Base-by-base conservation (phyloP, 2,113 vertebrate species). In the Cranoglanis bouderius region DNA sequence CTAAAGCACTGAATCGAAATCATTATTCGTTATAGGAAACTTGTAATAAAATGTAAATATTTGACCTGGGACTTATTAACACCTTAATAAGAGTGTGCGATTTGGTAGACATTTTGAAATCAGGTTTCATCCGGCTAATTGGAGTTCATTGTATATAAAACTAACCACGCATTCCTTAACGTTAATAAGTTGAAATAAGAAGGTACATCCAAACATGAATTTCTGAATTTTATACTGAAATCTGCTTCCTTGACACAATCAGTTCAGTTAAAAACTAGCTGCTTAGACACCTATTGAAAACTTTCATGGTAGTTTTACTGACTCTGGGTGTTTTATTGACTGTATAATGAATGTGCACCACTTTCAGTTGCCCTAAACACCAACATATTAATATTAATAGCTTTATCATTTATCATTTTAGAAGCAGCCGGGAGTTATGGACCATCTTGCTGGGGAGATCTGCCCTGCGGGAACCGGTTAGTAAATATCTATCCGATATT, bases 401-500 rank as follows among this genome's bases (percentile, higher is more conserved):
- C 35, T 72, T 61, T 49, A 16, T 43, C 1, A 65, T 29, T 51
- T 3, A 12, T 87, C n/a, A 88, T 90, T 87, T 21, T 74, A 99
- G 98, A 93, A 99, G 98, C 94, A 98, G 97, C 93, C 96, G 97
- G 92, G 97, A 99, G 92, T 92, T 99, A 84, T 99, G 97, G 97
- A 99, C 97, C 74, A 98, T 99, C 93, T 93, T 99, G 32, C 92
- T 98, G 86, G 98, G 98, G 87, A 97, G 97, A 91, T 99, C 98
- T 78, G 97, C 98, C 67, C 92, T 99, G 88, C 95, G 98, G 93
- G 98, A 99, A 91, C 94, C 96, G 90, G 98, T 99, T 96, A 95
- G 97, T 96, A 72, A 53, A 59, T 57, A 16, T n/a, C 46, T 8
- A 63, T 13, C 89, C 82, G n/a, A 91, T 26, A 67, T 85, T 19